These are phyloP conservation scores for Papilio elwesi DNA, from an alignment of 2,888 invertebrate species.

Conservation along the genomic window DNA sequence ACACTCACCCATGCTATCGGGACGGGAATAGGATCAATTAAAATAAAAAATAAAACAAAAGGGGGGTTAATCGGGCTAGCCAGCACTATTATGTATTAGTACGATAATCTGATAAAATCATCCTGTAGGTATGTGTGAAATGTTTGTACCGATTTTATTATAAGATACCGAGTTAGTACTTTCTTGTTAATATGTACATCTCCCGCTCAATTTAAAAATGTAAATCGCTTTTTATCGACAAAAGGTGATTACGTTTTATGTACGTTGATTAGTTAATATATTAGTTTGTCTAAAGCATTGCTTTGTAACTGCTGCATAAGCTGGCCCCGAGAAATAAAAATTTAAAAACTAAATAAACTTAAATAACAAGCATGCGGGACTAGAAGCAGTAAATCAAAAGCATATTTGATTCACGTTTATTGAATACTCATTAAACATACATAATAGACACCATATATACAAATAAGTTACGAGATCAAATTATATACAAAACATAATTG, in stretches of 20 bases:
- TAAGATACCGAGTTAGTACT: too few relatives aligned
- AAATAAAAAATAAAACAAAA: conserved; percentile 59
- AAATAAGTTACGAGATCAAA: conserved; percentile 48
- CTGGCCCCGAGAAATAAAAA: conserved; percentile 65
- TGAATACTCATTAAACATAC: conserved; percentile 73
- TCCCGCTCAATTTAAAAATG: too few relatives aligned
- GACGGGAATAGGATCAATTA: conserved; percentile 64
- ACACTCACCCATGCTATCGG: conserved; percentile 68
- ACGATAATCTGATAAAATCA: background rate
- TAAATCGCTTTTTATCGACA: too few relatives aligned
- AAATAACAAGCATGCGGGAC: conserved; percentile 78
- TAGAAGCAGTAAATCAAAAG: conserved; percentile 82
- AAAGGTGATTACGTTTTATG: background rate
- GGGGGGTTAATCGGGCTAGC: conserved; percentile 60
- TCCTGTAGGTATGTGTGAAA: background rate
- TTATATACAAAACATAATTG: conserved; percentile 33
- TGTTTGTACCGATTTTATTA: too few relatives aligned
- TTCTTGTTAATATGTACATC: too few relatives aligned
- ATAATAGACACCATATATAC: conserved; percentile 56
- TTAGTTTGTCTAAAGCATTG: background rate
- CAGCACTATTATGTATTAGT: conserved; percentile 53
- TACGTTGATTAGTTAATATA: conserved; percentile 3
- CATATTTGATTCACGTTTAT: conserved; percentile 79
- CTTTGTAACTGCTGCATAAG: conserved; percentile 51
- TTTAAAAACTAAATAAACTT: conserved; percentile 55